Evolutionary conservation across 1,140 invertebrate species (phyloP).

Genomic region (Drosophila rhopaloa): DNA sequence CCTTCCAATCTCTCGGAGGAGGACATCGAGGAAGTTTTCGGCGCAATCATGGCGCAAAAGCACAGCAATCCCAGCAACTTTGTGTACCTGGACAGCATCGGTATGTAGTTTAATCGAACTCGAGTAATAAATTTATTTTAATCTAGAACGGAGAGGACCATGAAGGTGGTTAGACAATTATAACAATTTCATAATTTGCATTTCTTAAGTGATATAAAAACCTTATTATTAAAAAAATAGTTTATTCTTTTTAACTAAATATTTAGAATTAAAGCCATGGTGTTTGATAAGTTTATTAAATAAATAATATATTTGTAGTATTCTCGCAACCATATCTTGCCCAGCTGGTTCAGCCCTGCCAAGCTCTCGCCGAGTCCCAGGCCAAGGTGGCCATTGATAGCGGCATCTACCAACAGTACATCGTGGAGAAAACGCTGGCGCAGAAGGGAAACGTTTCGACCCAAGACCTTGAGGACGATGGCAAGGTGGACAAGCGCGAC

Average conservation of each 20-base stretch:
- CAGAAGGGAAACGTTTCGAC: constrained; percentile 60
- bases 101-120: constrained; percentile 57
- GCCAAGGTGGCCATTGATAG: constrained; percentile 90
- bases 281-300: no score
- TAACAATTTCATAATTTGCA: no score
- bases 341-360: constrained; percentile 89
- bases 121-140: no score
- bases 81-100: constrained; percentile 86
- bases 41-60: constrained; percentile 87
- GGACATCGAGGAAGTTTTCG: constrained; percentile 91
- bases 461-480: constrained; percentile 60
- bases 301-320: constrained; percentile 72
- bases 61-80: constrained; percentile 84
- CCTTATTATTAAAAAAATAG: no score
- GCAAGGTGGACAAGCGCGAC: constrained; percentile 91
- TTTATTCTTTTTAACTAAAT: no score
- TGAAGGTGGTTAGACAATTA: no score
- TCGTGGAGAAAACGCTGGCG: constrained; percentile 87
- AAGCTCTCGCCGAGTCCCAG: constrained; percentile 89
- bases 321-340: constrained; percentile 89
- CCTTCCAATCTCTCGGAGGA: constrained; percentile 92
- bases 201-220: no score
- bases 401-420: constrained; percentile 88
- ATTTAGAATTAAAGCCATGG: not conserved
- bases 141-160: no score